A percentile compares a stretch with the other conserved stretches of the same genome.
These are phyloP conservation scores for Synanthedon formicaeformis DNA, from an alignment of 2,888 invertebrate genomes.

Conservation along the genomic window DNA sequence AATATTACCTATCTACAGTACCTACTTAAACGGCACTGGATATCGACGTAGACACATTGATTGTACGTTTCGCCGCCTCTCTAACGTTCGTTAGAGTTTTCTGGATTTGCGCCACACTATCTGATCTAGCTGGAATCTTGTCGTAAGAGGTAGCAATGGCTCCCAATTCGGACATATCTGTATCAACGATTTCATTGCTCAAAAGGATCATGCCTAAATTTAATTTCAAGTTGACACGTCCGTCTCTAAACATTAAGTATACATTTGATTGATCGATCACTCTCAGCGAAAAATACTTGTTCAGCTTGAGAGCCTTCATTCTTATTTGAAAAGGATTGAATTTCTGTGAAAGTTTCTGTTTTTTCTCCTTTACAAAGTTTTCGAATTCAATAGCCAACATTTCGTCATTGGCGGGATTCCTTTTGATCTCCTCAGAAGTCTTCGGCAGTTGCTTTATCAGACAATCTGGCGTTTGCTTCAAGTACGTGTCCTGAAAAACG, in stretches of 20 bases:
- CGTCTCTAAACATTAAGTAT: conserved; percentile 26
- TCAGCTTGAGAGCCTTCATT: conserved; percentile 33
- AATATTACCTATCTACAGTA: too few relatives aligned
- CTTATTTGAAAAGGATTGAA: conserved; percentile 34
- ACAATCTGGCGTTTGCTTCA: conserved; percentile 1
- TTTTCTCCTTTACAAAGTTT: conserved; percentile 25
- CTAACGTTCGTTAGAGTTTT: neutral
- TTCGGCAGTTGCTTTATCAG: neutral
- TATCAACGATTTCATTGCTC: conserved; percentile 47
- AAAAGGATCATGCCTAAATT: conserved; percentile 43
- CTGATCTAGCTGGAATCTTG: conserved; percentile 11
- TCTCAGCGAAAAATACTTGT: conserved; percentile 33
- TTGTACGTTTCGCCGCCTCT: neutral
- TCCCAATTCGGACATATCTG: conserved; percentile 15
- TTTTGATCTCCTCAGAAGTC: neutral
- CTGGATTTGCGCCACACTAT: conserved; percentile 19
- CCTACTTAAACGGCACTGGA: too few relatives aligned
- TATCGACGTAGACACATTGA: too few relatives aligned
- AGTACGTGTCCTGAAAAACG: conserved; percentile 18
- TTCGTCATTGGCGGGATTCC: conserved; percentile 6
- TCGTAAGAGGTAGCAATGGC: conserved; percentile 28
- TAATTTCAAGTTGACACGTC: conserved; percentile 20
- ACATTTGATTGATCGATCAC: conserved; percentile 34
- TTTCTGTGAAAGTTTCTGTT: conserved; percentile 17
- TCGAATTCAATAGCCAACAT: conserved; percentile 31